These are phyloP conservation scores for Pseudoatta argentina DNA, from an alignment of 1,140 invertebrate species.

Conservation along the genomic window DNA sequence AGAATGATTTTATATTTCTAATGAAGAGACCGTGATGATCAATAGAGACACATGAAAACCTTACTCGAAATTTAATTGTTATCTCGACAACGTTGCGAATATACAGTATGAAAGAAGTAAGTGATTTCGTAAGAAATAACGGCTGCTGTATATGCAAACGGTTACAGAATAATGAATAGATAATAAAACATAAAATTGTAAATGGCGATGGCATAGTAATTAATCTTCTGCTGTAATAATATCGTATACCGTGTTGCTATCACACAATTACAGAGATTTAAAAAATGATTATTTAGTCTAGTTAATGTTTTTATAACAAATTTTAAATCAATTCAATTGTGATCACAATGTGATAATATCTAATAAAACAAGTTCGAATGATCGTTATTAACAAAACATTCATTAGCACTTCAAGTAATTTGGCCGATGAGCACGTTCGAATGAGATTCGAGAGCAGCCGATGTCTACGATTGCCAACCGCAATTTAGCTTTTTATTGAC, in stretches of 20 bases:
- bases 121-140: too few relatives aligned
- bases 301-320: neutral
- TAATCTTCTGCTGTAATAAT: neutral
- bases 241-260: neutral
- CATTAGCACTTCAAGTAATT: neutral
- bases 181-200: neutral
- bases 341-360: neutral
- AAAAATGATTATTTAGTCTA: neutral
- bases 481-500: conserved; percentile 31
- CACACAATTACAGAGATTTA: neutral
- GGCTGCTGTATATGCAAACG: too few relatives aligned
- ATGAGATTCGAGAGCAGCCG: neutral
- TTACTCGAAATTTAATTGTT: neutral
- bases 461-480: conserved; percentile 23
- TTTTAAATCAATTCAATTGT: neutral
- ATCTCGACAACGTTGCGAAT: neutral
- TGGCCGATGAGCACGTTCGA: neutral
- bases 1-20: conserved; percentile 54
- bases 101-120: neutral
- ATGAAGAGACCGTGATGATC: neutral
- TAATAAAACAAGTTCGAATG: neutral
- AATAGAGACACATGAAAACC: neutral
- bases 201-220: neutral
- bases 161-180: neutral
- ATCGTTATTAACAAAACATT: conserved; percentile 16